Percentiles rank a stretch among this genome's conserved stretches.
These are phyloP conservation scores for Atrichornis clamosus DNA, from an alignment of 2,113 vertebrate genomes.

Conservation along the genomic window DNA sequence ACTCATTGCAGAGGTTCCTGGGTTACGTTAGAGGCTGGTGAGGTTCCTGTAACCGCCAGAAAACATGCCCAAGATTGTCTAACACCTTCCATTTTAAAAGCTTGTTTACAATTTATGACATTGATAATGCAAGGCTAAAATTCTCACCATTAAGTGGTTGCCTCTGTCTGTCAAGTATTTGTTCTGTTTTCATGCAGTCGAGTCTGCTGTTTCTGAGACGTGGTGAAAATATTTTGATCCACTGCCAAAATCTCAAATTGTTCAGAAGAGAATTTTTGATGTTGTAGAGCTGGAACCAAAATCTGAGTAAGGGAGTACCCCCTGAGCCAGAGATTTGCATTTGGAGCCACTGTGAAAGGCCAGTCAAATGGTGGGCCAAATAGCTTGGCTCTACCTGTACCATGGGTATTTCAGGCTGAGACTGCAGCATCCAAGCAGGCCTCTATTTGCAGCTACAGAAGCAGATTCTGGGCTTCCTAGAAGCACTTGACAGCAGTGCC, in stretches of 20 bases:
- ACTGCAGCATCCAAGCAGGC: not conserved
- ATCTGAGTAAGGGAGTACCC: not conserved
- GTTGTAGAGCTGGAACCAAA: not conserved
- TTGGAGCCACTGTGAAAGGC: accelerated
- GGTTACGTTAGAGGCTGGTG: not conserved
- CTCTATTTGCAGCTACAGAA: not conserved
- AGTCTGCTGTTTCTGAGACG: not conserved
- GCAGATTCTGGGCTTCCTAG: not conserved
- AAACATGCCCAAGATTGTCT: not conserved
- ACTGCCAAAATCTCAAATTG: not conserved
- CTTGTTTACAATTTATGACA: not conserved
- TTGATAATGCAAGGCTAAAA: not conserved
- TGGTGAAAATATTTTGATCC: not conserved
- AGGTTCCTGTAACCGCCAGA: not conserved
- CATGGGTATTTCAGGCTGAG: accelerated
- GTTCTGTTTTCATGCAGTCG: not conserved
- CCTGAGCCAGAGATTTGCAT: not conserved
- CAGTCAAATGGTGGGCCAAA: not conserved
- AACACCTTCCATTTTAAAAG: not conserved
- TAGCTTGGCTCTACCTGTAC: not conserved
- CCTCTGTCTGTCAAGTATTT: not conserved
- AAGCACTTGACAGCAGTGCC: not conserved
- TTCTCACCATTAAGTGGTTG: not conserved
- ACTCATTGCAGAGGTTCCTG: not conserved
- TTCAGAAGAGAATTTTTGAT: not conserved